Evolutionary conservation across 2,113 vertebrate species (phyloP), one percentile per base, ranked within the genome.

Genomic region (Cinclus cinclus): DNA sequence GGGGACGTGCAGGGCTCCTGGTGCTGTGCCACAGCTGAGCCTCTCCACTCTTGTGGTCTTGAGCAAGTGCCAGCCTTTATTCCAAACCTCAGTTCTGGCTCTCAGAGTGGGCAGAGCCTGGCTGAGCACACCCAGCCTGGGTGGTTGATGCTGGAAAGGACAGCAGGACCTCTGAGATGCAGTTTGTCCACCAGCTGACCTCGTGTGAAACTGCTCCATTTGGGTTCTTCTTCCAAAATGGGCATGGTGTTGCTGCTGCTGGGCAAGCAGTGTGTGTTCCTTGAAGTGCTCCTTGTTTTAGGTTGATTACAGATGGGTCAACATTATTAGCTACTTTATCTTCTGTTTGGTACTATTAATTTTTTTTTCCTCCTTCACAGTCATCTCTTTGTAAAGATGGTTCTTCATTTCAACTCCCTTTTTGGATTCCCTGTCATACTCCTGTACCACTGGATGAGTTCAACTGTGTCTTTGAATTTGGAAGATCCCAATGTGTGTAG

Each of bases 401-500:
- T 96, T 86, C 68, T 93, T 95, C 95, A 94, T 79, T 96, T 96
- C 81, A 94, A 70, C 65, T 94, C 77, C 30, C 94, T 79, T 92
- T 89, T 97, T 83, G 88, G 85, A 23, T 89, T 98, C 69, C 83
- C 97, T 27, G 65, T 98, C 89, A 95, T 98, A 59, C 74, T 98
- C 50, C 90, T 97, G 33, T 98, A 96, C 94, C 97, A 97, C 42
- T 98, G 99, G 96, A 94, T 98, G 63, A 97, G 82, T 53, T 92
- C 94, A 80, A 63, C 98, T 39, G 98, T 97, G 35, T 97, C 98
- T 44, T 97, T 99, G 91, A 99, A 99, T 97, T 98, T 99, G 80
- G 99, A 99, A 77, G 99, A 99, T 89, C 99, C 99, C 60, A 99
- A 99, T n/a, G 99, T 99, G 87, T 99, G 99, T 97, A 99, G 99